A percentile compares a stretch with the other conserved stretches of the same genome.
Conservation (phyloP, 2,113 vertebrate species). For the Brachionichthys hirsutus region DNA sequence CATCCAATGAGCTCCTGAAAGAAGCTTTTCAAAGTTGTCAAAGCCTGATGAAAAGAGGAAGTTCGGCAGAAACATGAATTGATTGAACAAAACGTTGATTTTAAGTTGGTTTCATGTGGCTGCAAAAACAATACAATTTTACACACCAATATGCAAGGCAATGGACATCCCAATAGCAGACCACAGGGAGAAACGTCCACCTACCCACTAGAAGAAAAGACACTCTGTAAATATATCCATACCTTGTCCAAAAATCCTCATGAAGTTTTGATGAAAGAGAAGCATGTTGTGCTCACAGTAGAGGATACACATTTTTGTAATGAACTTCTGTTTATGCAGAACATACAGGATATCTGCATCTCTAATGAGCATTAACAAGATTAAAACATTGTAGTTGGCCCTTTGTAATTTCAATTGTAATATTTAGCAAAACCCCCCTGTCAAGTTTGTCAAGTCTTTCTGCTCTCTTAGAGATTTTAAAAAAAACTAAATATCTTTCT, state of each 20-base stretch:
- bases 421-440: too few relatives aligned
- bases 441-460: too few relatives aligned
- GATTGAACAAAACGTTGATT: neutral
- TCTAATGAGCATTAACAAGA: neutral
- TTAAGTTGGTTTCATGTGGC: neutral
- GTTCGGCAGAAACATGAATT: constrained; percentile 4
- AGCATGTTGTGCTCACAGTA: too few relatives aligned
- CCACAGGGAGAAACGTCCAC: constrained; percentile 96
- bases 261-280: too few relatives aligned
- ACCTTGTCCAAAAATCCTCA: neutral
- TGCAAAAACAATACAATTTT: neutral
- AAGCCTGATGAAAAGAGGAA: constrained; percentile 66
- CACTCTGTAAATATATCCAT: neutral
- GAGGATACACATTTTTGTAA: too few relatives aligned
- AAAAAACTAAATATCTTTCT: neutral
- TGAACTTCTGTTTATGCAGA: neutral
- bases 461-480: neutral
- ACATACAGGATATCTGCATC: neutral
- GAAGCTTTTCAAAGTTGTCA: constrained; percentile 90
- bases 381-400: too few relatives aligned
- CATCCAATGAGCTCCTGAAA: constrained; percentile 97
- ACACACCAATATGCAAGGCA: constrained; percentile 91
- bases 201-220: constrained; percentile 89
- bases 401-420: too few relatives aligned
- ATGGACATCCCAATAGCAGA: constrained; percentile 97